phyloP scores from a whole-genome alignment of 2,797 vertebrate species.

The Cossypha heuglini region DNA sequence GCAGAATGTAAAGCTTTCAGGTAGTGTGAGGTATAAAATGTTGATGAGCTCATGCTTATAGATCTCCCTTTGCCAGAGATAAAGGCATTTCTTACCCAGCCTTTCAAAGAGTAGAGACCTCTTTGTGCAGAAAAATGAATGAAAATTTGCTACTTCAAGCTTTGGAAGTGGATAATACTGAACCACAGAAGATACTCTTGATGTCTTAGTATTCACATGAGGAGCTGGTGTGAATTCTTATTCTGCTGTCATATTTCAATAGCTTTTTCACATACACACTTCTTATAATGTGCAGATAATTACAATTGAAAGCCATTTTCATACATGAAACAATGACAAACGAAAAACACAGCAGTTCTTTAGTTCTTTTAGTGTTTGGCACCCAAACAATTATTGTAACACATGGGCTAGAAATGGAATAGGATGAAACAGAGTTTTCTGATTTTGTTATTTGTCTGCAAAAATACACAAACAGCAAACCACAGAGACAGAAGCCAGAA shows the following conservation, averaged over 20 bases:
- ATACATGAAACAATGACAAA: conserved; percentile 58
- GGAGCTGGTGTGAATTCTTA: conserved; percentile 44
- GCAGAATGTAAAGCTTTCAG: neutral
- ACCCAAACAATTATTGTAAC: neutral
- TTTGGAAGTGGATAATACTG: neutral
- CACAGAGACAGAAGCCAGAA: neutral
- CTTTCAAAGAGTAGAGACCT: neutral
- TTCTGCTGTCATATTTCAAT: conserved; percentile 22
- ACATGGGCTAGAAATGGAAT: neutral
- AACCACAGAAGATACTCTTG: neutral
- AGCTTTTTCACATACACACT: conserved; percentile 15
- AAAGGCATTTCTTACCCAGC: neutral
- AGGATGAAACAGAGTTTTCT: conserved; percentile 5
- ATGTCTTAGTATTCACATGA: neutral
- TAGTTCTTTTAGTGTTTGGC: conserved; percentile 12
- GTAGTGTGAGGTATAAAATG: neutral
- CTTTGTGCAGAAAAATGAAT: neutral
- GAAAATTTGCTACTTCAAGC: neutral
- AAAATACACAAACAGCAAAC: neutral
- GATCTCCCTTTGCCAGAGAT: neutral
- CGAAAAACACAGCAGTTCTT: neutral
- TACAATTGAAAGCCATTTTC: conserved; percentile 38
- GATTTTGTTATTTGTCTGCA: neutral
- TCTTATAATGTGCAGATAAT: conserved; percentile 24
- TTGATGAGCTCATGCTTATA: fast-evolving